Conservation (phyloP, 2,113 vertebrate genomes). For the Zapornia atra region DNA sequence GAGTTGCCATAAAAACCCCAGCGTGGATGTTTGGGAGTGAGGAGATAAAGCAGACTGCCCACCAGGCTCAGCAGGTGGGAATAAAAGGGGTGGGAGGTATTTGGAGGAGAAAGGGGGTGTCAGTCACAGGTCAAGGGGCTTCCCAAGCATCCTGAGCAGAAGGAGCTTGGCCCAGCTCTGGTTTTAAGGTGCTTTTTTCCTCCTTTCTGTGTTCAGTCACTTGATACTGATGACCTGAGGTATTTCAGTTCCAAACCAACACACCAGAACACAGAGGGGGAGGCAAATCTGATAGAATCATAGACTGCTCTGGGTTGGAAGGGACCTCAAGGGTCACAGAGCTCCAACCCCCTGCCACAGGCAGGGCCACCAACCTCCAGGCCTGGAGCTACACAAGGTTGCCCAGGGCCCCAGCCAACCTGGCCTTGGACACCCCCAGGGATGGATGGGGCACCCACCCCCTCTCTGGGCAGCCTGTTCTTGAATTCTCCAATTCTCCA, state of each 20-base stretch:
- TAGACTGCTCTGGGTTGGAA: too few relatives aligned
- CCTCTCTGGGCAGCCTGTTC: too few relatives aligned
- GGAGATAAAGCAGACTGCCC: background rate
- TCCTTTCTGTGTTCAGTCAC: background rate
- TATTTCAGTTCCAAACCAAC: background rate
- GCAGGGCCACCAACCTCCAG: too few relatives aligned
- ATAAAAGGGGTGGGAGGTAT: background rate
- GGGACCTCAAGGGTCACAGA: too few relatives aligned
- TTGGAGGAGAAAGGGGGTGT: background rate
- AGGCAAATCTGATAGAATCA: background rate
- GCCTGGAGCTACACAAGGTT: too few relatives aligned
- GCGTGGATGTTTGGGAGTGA: background rate
- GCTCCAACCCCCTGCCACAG: too few relatives aligned
- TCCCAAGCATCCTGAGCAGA: rapidly evolving
- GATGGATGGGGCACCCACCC: too few relatives aligned
- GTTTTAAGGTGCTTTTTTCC: background rate
- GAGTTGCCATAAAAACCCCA: background rate
- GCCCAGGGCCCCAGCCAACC: too few relatives aligned
- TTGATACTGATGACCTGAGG: background rate
- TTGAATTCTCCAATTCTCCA: too few relatives aligned
- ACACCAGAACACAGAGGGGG: background rate
- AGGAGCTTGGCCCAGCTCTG: background rate
- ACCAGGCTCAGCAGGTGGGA: background rate
- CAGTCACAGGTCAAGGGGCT: background rate
- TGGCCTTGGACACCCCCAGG: too few relatives aligned